Percentiles rank a stretch among this genome's conserved stretches.
These are phyloP conservation scores for Ageneiosus marmoratus DNA, from an alignment of 2,113 vertebrate species.

Conservation along the genomic window DNA sequence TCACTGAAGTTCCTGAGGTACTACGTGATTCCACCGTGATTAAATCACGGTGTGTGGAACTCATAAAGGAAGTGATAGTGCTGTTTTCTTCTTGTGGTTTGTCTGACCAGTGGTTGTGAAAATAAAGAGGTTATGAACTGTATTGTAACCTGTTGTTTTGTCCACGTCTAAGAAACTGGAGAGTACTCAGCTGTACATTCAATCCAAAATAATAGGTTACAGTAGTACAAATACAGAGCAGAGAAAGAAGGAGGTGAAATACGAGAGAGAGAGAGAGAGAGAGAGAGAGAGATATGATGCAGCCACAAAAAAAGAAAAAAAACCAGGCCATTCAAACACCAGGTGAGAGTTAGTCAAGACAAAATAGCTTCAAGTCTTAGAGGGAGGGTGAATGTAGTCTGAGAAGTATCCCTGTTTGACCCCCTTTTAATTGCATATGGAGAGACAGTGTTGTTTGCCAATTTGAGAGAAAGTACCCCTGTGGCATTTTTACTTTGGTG, in stretches of 20 bases:
- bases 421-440: conserved; percentile 1
- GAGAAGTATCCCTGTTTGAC: neutral
- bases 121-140: too few species aligned
- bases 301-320: neutral
- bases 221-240: neutral
- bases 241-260: neutral
- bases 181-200: too few species aligned
- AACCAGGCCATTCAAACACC: neutral
- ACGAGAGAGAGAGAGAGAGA: neutral
- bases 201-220: too few species aligned
- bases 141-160: too few species aligned
- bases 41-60: too few species aligned
- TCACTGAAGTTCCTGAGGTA: too few species aligned
- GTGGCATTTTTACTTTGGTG: neutral
- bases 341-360: conserved; percentile 6
- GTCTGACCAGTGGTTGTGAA: too few species aligned
- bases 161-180: too few species aligned
- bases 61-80: too few species aligned
- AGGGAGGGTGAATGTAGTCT: neutral
- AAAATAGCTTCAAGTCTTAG: neutral
- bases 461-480: neutral
- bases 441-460: conserved; percentile 4
- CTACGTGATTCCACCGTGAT: too few species aligned
- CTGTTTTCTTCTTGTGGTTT: too few species aligned
- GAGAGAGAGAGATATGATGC: neutral